Evolutionary conservation across 1,140 invertebrate genomes (phyloP).

Genomic region (Cardiocondyla obscurior): DNA sequence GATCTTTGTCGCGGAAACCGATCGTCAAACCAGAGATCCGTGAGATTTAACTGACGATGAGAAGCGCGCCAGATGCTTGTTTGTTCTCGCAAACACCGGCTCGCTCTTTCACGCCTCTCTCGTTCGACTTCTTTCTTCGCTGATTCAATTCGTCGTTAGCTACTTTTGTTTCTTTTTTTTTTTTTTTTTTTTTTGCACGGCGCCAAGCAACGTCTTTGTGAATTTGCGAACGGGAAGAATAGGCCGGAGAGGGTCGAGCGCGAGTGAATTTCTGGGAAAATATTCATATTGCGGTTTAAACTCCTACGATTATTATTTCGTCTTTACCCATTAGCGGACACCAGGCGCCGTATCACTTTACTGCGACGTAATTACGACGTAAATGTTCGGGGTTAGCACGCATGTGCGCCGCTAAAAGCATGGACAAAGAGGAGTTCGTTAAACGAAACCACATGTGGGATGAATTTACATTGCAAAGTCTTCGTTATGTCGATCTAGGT

Average conservation of each 20-base stretch:
- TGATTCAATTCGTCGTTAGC: neutral
- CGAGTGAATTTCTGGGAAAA: constrained; percentile 19
- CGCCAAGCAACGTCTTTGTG: neutral
- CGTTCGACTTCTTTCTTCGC: neutral
- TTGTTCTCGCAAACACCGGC: neutral
- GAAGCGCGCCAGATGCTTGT: constrained; percentile 5
- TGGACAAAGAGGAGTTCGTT: constrained; percentile 55
- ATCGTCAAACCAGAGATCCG: constrained; percentile 62
- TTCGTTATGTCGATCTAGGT: constrained; percentile 30
- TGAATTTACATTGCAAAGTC: constrained; percentile 53
- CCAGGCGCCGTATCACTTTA: constrained; percentile 48
- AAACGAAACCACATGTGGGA: constrained; percentile 55
- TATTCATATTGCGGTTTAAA: constrained; percentile 26
- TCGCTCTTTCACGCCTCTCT: neutral
- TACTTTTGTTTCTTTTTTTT: neutral
- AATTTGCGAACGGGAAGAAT: neutral
- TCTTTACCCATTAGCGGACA: constrained; percentile 34
- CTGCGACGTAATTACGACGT: constrained; percentile 60
- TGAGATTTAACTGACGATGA: constrained; percentile 58
- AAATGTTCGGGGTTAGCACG: constrained; percentile 47
- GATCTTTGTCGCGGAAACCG: constrained; percentile 57
- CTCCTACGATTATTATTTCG: constrained; percentile 32
- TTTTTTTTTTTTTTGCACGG: neutral
- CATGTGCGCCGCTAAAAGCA: constrained; percentile 52
- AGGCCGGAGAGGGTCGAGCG: neutral